Conservation (phyloP, 2,113 vertebrate species). For the Notarius quadriscutis region DNA sequence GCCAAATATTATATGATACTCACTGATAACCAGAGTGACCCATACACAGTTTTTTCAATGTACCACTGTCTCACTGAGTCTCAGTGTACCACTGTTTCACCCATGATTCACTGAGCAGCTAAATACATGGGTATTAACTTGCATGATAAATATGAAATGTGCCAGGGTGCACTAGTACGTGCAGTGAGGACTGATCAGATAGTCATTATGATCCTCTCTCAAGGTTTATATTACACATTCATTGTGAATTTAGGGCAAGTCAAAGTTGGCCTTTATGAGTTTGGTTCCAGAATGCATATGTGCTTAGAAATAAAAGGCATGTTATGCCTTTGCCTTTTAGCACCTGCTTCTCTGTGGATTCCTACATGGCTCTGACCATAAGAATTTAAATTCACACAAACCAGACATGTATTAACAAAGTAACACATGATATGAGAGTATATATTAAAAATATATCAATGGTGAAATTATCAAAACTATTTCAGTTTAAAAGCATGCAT, state of each 20-base stretch:
- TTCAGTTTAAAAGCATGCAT: background rate
- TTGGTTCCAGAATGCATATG: background rate
- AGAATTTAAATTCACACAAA: background rate
- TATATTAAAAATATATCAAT: background rate
- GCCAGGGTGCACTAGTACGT: background rate
- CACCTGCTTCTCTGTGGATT: background rate
- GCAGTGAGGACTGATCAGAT: background rate
- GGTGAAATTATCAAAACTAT: background rate
- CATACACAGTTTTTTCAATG: background rate
- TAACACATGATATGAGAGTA: background rate
- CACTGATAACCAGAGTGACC: background rate
- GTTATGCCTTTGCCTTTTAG: background rate
- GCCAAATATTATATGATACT: background rate
- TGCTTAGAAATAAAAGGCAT: background rate
- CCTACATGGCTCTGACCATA: background rate
- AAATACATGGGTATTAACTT: background rate
- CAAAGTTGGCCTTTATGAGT: background rate
- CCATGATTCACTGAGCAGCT: background rate
- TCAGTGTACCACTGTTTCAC: background rate
- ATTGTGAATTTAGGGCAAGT: background rate
- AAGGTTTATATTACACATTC: background rate
- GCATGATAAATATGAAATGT: background rate
- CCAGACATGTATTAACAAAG: background rate
- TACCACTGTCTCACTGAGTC: background rate
- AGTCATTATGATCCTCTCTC: background rate